Evolutionary conservation across 2,888 invertebrate genomes (phyloP).

Genomic region (Neria commutata): DNA sequence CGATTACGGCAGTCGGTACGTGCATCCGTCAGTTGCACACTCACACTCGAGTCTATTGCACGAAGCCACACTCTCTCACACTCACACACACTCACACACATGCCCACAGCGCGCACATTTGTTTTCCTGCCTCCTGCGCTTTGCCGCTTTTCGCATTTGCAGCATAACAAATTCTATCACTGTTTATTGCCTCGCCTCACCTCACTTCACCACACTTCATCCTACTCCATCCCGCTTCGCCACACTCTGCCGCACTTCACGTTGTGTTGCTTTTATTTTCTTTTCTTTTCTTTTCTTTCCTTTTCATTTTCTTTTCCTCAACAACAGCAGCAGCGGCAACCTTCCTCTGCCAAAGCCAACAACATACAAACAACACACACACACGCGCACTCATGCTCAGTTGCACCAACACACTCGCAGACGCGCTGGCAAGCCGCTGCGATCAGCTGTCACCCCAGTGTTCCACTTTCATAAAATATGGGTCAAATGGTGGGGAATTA

Average conservation of each 20-base stretch:
- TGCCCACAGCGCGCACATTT: neutral
- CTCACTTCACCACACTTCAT: no score
- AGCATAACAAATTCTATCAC: no score
- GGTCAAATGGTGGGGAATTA: constrained; percentile 52
- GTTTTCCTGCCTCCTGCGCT: no score
- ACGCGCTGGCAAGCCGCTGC: constrained; percentile 32
- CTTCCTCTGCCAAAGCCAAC: no score
- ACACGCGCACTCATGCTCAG: no score
- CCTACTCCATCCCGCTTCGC: no score
- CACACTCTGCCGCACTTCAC: no score
- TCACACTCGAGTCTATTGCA: constrained; percentile 4
- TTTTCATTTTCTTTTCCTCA: no score
- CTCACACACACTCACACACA: constrained; percentile 13
- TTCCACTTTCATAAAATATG: constrained; percentile 56
- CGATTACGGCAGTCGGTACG: neutral
- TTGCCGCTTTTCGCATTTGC: no score
- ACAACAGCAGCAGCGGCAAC: no score
- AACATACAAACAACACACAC: no score
- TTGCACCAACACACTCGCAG: constrained; percentile 21
- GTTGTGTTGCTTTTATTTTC: neutral
- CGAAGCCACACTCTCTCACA: constrained; percentile 13
- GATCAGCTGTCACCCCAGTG: constrained; percentile 58
- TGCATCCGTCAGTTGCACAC: constrained; percentile 3
- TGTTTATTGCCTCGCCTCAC: no score
- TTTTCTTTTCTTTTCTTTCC: neutral